Base-by-base conservation (phyloP, 2,113 vertebrate genomes). In the Indicator maculatus region DNA sequence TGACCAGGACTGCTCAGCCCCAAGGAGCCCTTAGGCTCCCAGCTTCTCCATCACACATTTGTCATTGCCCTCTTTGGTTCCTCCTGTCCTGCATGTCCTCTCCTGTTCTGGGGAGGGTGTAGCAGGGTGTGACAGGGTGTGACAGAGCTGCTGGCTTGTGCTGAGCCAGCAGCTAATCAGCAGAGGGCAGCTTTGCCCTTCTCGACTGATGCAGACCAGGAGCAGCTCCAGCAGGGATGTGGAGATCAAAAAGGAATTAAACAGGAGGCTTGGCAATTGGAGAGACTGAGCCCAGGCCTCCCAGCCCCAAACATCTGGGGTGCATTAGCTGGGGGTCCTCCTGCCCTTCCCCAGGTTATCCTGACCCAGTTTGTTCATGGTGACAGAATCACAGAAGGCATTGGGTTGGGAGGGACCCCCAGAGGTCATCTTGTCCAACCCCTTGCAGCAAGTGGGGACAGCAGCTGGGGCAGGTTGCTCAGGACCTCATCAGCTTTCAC, bases 171-270 rank as follows among this genome's bases (percentile, higher is more conserved):
- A 6, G 33, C 73, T 33, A 41, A 47, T 18, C 96, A 4, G 88
- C 90, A 96, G 95, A 92, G 95, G 96, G 95, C 92, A 23, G 83
- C 93, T 74, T 47, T 2, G 3, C 11, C 75, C 73, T 39, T 53
- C 8, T 24, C 16, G 11, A 52, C 5, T 31, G 8, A n/a, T n/a
- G 6, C n/a, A 19, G 67, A 6, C 45, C 80, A 70, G 75, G 45
- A 39, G 18, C 26, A 0, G 64, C 52, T 78, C 56, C 80, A 3
- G 30, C 3, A 4, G 45, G 45, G 26, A 1, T 9, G 45, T 24
- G 73, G 52, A 66, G 55, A 76, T 31, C 12, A 23, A 65, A 30
- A 45, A 17, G 39, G 64, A 61, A 18, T 61, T 31, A 11, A 79
- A 16, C 66, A 6, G 39, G 61, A 60, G 28, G 23, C 8, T 2